These are phyloP conservation scores for Lagothrix lagotricha DNA, from an alignment of 2,797 vertebrate species.

Conservation along the genomic window DNA sequence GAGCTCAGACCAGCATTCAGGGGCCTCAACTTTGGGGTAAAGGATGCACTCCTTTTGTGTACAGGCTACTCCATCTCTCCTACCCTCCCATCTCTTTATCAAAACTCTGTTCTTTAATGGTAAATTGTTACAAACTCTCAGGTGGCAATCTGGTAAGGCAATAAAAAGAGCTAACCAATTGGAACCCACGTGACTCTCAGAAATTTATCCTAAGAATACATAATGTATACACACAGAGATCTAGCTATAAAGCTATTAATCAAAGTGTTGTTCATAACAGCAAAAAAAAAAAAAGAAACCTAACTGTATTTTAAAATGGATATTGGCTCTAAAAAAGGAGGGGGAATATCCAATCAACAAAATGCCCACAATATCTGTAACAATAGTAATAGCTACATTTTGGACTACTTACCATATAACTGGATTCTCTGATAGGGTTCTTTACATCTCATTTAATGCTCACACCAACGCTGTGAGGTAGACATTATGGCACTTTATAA, in stretches of 20 bases:
- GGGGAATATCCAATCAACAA: neutral
- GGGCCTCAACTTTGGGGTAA: neutral
- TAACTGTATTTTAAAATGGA: neutral
- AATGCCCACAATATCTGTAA: neutral
- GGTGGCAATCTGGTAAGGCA: neutral
- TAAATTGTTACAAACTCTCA: neutral
- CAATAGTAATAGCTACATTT: neutral
- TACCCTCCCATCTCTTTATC: neutral
- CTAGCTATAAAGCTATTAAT: neutral
- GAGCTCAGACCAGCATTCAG: neutral
- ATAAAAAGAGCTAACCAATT: neutral
- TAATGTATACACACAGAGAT: neutral
- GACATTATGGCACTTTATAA: neutral
- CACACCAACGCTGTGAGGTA: neutral
- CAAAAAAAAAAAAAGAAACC: neutral
- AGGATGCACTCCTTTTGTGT: neutral
- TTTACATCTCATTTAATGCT: conserved; percentile 20
- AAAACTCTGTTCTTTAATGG: neutral
- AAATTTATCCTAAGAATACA: conserved; percentile 11
- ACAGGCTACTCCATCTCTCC: neutral
- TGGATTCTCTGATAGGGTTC: neutral
- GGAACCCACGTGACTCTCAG: neutral
- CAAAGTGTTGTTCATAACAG: neutral
- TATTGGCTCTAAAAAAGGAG: neutral
- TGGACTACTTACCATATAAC: neutral